phyloP scores from a whole-genome alignment of 2,888 invertebrate genomes.

The Lordiphosa andalusiaca region DNA sequence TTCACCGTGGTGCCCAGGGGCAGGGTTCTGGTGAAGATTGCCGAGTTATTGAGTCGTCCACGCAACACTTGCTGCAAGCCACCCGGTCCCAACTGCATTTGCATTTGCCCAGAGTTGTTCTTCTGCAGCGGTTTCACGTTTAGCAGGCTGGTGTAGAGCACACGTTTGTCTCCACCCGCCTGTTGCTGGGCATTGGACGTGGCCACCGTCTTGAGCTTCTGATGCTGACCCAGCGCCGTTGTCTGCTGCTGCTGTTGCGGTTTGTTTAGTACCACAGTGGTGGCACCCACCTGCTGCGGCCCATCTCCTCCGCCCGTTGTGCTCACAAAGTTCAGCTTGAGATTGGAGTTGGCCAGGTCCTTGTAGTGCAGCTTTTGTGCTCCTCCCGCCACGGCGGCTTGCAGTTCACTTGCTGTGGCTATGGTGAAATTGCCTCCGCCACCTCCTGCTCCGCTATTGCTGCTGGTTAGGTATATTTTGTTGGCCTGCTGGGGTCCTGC shows the following conservation, averaged over 20 bases:
- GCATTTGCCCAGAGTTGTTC: conserved; percentile 78
- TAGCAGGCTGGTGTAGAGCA: conserved; percentile 78
- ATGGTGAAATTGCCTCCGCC: conserved; percentile 74
- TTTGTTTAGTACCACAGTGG: conserved; percentile 73
- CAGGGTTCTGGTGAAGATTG: conserved; percentile 73
- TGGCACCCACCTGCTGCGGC: conserved; percentile 61
- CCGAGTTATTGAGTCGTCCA: conserved; percentile 75
- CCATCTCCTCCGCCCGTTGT: conserved; percentile 41
- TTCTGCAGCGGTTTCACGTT: conserved; percentile 78
- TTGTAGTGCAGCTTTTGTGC: conserved; percentile 78
- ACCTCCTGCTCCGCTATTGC: conserved; percentile 59
- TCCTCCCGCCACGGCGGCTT: conserved; percentile 56
- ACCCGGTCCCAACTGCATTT: conserved; percentile 76
- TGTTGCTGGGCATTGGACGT: conserved; percentile 42
- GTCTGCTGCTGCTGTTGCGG: conserved; percentile 56
- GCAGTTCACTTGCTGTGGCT: conserved; percentile 75
- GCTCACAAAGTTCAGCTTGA: conserved; percentile 79
- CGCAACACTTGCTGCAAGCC: conserved; percentile 75
- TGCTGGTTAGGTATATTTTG: conserved; percentile 78
- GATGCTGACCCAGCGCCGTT: conserved; percentile 50
- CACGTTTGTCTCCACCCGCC: conserved; percentile 69
- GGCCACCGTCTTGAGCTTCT: conserved; percentile 67
- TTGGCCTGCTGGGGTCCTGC: conserved; percentile 71
- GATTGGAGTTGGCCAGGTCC: conserved; percentile 77
- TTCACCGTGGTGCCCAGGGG: conserved; percentile 70